A percentile compares a stretch with the other conserved stretches of the same genome.
Conservation (phyloP, 2,797 vertebrate species). For the Heteromormyrus szaboi region DNA sequence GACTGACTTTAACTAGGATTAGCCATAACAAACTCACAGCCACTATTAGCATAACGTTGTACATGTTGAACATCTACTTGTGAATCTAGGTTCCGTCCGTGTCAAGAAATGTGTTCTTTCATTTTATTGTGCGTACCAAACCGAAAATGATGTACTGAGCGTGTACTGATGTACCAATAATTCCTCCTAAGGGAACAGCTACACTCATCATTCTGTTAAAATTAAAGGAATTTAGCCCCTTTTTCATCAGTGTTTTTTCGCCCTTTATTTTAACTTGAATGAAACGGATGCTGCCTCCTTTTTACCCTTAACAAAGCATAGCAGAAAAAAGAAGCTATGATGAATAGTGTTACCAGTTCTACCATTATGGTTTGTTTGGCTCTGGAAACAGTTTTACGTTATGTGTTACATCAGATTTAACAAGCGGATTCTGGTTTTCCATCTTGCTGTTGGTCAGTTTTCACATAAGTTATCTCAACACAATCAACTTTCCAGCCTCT, state of each 20-base stretch:
- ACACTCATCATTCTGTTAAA: neutral
- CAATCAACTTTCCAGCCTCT: constrained; percentile 74
- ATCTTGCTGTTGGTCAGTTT: constrained; percentile 76
- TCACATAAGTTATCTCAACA: constrained; percentile 78
- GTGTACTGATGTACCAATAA: neutral
- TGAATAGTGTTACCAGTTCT: neutral
- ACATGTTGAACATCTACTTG: neutral
- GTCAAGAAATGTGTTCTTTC: neutral
- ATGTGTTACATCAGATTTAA: neutral
- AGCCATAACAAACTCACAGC: neutral
- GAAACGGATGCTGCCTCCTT: neutral
- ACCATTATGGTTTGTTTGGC: neutral
- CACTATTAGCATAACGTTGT: neutral
- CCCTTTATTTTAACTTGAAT: neutral
- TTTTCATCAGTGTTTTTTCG: neutral
- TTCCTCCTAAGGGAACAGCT: neutral
- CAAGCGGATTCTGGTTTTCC: constrained; percentile 61
- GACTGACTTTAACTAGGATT: neutral
- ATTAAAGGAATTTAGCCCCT: neutral
- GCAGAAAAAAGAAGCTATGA: neutral
- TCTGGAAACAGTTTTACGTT: neutral
- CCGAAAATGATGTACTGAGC: neutral
- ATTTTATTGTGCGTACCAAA: neutral
- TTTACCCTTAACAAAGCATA: neutral
- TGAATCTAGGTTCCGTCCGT: neutral